Evolutionary conservation across 30 jellyfish, hydroid and myxozoan genomes (phyloP), one percentile per base, ranked within the genome.

Genomic region (Haliclystus octoradiatus): DNA sequence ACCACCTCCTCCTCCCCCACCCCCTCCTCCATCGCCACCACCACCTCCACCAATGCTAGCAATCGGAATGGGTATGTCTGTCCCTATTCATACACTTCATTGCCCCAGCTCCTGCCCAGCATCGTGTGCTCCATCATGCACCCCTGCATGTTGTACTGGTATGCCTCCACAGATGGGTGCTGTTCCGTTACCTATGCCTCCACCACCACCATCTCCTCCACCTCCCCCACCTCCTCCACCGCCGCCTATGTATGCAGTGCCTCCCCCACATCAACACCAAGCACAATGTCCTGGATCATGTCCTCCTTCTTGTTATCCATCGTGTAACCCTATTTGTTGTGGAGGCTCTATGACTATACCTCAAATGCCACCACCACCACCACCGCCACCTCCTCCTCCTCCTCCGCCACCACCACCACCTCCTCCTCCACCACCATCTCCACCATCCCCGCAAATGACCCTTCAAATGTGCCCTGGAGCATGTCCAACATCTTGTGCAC

Each of bases 401-500:
- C 87, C 93, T 57, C 86, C 75, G 31, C 94, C 91, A 9, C 89
- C 94, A 30, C 94, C 92, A 12, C 76, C 82, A 33, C 89, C 93
- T 22, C 62, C 47, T n/a, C 74, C 78, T 2, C 29, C 78, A 24
- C 81, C 88, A 26, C 83, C 84, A 7, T 83, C 95, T 62, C 83
- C 82, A 2, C 26, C 76, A 13, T 3, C 64, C 27, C 25, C 57
- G 51, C 87, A 84, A 25, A n/a, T 80, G 4, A 79, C 84, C 25
- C 63, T 73, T 62, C 77, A 65, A 2, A 77, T 75, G 14, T 88
- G 97, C 62, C 97, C 97, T 26, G 93, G 97, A 19, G 81, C 93
- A 2, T 88, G 94, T 61, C 97, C 97, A 3, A 83, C 73, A 14
- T 79, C 81, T 13, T 88, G 97, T 79, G 94, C 97, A 19, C 97